A percentile compares a stretch with the other conserved stretches of the same genome.
Conservation (phyloP, 2,797 vertebrate species). For the Arctocebus calabarensis region DNA sequence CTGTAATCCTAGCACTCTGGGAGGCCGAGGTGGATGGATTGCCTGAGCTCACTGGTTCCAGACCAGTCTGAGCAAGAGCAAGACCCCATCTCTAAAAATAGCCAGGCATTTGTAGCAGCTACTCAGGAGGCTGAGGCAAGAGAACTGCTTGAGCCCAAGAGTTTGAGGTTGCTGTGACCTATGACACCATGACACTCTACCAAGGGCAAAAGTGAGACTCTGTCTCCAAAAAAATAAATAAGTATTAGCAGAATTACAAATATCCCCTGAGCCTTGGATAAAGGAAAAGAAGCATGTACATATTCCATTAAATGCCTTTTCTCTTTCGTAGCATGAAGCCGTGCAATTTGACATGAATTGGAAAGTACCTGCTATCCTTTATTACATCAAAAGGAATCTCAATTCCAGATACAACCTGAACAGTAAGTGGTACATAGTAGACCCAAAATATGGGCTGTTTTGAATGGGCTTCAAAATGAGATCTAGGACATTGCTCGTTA, state of each 20-base stretch:
- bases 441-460: not conserved
- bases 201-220: too few species aligned
- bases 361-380: constrained; percentile 97
- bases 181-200: too few species aligned
- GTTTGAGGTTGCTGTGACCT: too few species aligned
- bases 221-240: not conserved
- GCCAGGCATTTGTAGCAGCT: too few species aligned
- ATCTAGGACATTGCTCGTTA: constrained; percentile 6
- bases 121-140: too few species aligned
- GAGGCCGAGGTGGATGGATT: too few species aligned
- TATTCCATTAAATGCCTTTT: not conserved
- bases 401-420: constrained; percentile 95
- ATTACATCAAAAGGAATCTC: constrained; percentile 96
- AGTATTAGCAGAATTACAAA: not conserved
- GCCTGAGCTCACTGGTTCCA: too few species aligned
- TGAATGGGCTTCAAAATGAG: constrained; percentile 45
- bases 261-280: not conserved
- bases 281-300: not conserved
- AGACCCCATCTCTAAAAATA: too few species aligned
- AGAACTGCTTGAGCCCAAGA: too few species aligned
- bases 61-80: too few species aligned
- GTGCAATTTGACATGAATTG: constrained; percentile 98
- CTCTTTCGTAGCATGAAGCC: constrained; percentile 91
- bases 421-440: constrained; percentile 89
- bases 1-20: too few species aligned